These are phyloP conservation scores for Drosophila saltans DNA, from an alignment of 1,140 invertebrate species.

Conservation along the genomic window DNA sequence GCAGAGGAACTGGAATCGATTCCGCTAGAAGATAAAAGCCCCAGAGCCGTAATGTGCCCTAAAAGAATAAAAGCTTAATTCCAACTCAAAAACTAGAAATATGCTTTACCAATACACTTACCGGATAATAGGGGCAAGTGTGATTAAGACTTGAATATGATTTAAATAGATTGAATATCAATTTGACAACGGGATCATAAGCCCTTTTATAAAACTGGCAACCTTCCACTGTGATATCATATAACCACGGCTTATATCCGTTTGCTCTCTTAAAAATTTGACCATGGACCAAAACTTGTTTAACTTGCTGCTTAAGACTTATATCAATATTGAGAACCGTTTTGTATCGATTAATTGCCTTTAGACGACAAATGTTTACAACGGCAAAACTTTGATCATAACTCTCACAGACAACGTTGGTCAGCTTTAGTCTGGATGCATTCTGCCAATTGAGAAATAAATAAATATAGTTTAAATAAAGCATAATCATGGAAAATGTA, in stretches of 20 bases:
- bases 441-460: not conserved
- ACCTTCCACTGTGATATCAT: not conserved
- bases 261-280: not conserved
- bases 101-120: not conserved
- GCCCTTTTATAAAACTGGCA: not conserved
- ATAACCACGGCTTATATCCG: not conserved
- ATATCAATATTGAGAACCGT: not conserved
- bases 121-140: not conserved
- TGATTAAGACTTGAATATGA: not conserved
- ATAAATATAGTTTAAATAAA: not conserved
- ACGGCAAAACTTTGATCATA: not conserved
- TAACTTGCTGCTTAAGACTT: not conserved
- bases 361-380: not conserved
- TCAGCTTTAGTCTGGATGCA: not conserved
- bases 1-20: not conserved
- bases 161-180: conserved; percentile 1
- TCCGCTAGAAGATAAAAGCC: not conserved
- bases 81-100: too few species aligned
- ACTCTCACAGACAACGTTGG: not conserved
- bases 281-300: not conserved
- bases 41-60: not conserved
- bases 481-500: not conserved
- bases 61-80: not conserved
- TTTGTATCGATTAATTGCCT: conserved; percentile 8
- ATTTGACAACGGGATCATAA: not conserved